Percentiles rank a stretch among this genome's conserved stretches.
phyloP scores from a whole-genome alignment of 2,797 vertebrate species.

The Ispidina lecontei region DNA sequence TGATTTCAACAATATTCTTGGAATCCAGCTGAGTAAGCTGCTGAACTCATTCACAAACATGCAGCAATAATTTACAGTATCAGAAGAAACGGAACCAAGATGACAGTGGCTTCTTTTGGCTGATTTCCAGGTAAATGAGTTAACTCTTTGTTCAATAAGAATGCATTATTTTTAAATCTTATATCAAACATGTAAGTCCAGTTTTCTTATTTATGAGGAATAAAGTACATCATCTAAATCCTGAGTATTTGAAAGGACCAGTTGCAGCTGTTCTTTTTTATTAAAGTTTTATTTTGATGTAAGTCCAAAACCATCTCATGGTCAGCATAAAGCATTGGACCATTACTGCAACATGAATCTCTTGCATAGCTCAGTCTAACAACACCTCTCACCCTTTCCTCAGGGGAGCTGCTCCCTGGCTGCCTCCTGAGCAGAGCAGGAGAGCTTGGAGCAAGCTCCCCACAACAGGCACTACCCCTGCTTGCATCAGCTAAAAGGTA shows the following conservation, averaged over 20 bases:
- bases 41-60: not conserved
- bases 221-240: not conserved
- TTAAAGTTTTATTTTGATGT: not conserved
- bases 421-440: not conserved
- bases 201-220: not conserved
- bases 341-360: not conserved
- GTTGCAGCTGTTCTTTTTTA: not conserved
- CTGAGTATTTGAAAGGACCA: not conserved
- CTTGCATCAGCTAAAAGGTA: not conserved
- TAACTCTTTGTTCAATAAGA: not conserved
- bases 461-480: not conserved
- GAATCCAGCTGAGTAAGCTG: not conserved
- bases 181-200: not conserved
- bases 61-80: not conserved
- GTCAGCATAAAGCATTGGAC: not conserved
- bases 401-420: not conserved
- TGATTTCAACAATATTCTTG: not conserved
- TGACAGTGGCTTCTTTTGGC: not conserved
- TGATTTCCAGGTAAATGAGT: not conserved
- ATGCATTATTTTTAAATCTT: not conserved
- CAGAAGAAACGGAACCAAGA: not conserved
- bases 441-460: not conserved
- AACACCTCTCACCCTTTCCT: not conserved
- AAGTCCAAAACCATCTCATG: not conserved
- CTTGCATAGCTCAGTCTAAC: not conserved